Percentiles rank a stretch among this genome's conserved stretches.
phyloP scores from a whole-genome alignment of 2,113 vertebrate species.

The Cettia cetti region DNA sequence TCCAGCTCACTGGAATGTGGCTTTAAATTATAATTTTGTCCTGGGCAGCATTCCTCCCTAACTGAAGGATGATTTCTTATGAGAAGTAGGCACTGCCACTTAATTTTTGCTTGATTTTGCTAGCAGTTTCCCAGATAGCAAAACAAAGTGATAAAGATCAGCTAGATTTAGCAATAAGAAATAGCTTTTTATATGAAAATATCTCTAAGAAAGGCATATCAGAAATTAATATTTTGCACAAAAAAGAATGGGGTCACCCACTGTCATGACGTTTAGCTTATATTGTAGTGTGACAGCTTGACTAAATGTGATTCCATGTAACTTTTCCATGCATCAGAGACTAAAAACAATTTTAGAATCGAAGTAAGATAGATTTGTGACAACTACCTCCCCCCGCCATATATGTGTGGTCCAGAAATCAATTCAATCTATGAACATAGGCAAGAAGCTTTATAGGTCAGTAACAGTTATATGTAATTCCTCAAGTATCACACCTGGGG shows the following conservation, averaged over 20 bases:
- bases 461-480: neutral
- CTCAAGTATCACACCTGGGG: neutral
- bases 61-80: neutral
- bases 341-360: neutral
- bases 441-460: neutral
- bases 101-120: neutral
- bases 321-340: neutral
- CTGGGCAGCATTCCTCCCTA: neutral
- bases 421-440: neutral
- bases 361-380: neutral
- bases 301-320: neutral
- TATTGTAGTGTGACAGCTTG: neutral
- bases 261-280: neutral
- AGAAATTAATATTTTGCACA: neutral
- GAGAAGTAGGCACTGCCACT: neutral
- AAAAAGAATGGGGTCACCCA: neutral
- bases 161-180: neutral
- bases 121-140: neutral
- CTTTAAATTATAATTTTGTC: neutral
- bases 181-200: neutral
- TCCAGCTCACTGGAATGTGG: neutral
- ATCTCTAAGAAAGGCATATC: neutral
- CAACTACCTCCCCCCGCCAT: neutral
- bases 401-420: neutral
- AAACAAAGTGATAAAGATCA: neutral